Base-by-base conservation (phyloP, 2,888 invertebrate genomes). In the Mesorhabditis belari region DNA sequence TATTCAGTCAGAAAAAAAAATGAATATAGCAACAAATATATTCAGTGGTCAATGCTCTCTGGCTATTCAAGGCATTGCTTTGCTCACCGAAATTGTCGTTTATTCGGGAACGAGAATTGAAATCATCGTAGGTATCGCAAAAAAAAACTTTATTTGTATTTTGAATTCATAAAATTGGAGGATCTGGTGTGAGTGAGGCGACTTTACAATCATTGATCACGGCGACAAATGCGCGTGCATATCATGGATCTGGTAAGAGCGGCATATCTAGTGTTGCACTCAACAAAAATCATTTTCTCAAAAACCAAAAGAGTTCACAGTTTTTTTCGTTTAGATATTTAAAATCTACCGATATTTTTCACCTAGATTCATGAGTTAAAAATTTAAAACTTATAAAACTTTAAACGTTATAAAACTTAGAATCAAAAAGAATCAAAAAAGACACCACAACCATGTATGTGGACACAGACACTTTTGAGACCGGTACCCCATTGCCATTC, bases 31-130 rank as follows among this genome's bases (percentile, higher is more conserved):
- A 12, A 19, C n/a, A 1, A 25, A 25, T 56, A 19, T 51, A 24
- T 61, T 55, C 49, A 68, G 70, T 57, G 72, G 72, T 1, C 72
- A 69, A 44, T 58, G 64, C 19, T 58, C 68, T 5, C 57, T 64
- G 0, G 72, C 72, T 0, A 49, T 69, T 17, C 66, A 70, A 58
- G 72, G 72, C n/a, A 63, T 64, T 21, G 58, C 59, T 12, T 55
- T 57, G 9, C 64, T 72, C 26, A 53, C 28, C 12, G 60, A 69
- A 53, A 70, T 72, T 58, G 61, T 64, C 17, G 60, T 56, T 12
- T 12, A 63, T 2, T 61, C 61, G 19, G 29, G 24, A 3, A 27
- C 44, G 17, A 55, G 62, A 3, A 67, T 71, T 27, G 61, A 60
- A n/a, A 58, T 70, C 19, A 55, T 70, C 65, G 59, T 62, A n/a